These are phyloP conservation scores for Adelosebastes latens DNA, from an alignment of 2,797 vertebrate genomes.

Conservation along the genomic window DNA sequence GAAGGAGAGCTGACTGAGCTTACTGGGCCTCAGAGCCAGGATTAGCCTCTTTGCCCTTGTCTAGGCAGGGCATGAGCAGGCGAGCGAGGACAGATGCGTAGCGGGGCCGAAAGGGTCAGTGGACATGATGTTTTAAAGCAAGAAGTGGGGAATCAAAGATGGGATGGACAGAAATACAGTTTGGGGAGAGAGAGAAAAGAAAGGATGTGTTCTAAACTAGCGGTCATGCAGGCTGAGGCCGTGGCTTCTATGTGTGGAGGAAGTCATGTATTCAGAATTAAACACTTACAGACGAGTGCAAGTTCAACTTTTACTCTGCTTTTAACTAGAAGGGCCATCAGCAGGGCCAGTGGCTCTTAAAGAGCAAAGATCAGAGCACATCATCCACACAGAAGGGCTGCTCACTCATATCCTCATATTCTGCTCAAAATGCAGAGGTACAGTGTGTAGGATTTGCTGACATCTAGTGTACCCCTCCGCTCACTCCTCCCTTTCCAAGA, in stretches of 20 bases:
- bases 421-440: neutral
- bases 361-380: constrained; percentile 3
- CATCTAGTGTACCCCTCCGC: neutral
- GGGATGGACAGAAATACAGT: neutral
- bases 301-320: constrained; percentile 8
- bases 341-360: neutral
- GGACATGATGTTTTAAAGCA: constrained; percentile 43
- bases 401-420: neutral
- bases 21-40: constrained; percentile 67
- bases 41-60: constrained; percentile 76
- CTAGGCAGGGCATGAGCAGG: constrained; percentile 47
- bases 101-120: constrained; percentile 46
- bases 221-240: constrained; percentile 12
- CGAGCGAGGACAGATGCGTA: constrained; percentile 36
- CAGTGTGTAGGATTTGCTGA: neutral
- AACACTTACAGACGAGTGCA: constrained; percentile 1
- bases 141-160: constrained; percentile 26
- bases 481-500: no score
- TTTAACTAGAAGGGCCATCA: constrained; percentile 2
- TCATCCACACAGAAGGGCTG: neutral
- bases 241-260: constrained; percentile 9
- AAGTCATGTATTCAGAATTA: constrained; percentile 13
- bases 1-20: constrained; percentile 62
- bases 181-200: constrained; percentile 26
- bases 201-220: constrained; percentile 12